phyloP scores from a whole-genome alignment of 2,888 invertebrate genomes.

The Lasioglossum oenotherae region DNA sequence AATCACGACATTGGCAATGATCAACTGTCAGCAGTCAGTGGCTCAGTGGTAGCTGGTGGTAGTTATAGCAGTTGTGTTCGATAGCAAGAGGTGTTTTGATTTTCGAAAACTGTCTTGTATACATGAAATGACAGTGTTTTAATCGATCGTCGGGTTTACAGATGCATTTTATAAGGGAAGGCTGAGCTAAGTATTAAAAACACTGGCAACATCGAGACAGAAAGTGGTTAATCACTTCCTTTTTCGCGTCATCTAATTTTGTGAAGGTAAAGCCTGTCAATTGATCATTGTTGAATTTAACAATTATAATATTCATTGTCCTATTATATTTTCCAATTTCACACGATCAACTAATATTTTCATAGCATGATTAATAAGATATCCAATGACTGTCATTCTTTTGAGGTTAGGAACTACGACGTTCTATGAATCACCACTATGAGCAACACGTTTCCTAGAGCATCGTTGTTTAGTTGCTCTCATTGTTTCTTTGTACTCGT shows the following conservation, averaged over 20 bases:
- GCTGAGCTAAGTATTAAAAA: not conserved
- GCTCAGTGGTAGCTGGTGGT: not conserved
- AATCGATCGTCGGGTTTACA: not conserved
- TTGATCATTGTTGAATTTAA: not conserved
- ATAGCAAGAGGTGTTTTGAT: slow-evolving; percentile 34
- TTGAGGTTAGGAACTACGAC: slow-evolving; percentile 49
- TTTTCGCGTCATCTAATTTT: not conserved
- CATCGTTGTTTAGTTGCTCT: not conserved
- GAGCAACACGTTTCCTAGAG: not conserved
- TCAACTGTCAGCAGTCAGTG: slow-evolving; percentile 32
- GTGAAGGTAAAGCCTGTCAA: slow-evolving; percentile 28
- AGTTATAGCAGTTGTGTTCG: not conserved
- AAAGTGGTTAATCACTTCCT: not conserved
- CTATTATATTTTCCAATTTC: not conserved
- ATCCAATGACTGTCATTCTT: not conserved
- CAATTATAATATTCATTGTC: not conserved
- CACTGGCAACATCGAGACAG: no score
- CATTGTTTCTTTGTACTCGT: not conserved
- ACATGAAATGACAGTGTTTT: slow-evolving; percentile 15
- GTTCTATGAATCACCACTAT: slow-evolving; percentile 3
- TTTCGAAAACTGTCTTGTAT: not conserved
- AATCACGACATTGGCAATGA: not conserved
- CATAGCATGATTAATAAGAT: not conserved
- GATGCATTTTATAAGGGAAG: not conserved
- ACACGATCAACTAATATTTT: rapidly evolving